Conservation (phyloP, 2,797 vertebrate genomes). For the Sebastes glaucus region DNA sequence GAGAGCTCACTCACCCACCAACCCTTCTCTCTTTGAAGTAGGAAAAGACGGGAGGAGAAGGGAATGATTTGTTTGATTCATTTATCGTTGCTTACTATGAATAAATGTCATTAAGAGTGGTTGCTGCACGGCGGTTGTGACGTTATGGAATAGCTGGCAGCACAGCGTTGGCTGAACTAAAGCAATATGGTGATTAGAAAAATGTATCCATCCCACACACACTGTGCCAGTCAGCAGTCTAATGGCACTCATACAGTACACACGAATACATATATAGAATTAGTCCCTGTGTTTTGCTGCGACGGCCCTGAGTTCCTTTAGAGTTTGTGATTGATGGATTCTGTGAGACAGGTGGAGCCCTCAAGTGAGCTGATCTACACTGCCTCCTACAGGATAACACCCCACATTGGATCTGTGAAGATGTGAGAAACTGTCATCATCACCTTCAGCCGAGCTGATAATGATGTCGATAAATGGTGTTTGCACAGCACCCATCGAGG, state of each 20-base stretch:
- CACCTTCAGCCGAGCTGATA: constrained; percentile 33
- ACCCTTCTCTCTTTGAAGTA: constrained; percentile 59
- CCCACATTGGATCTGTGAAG: constrained; percentile 33
- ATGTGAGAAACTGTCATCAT: constrained; percentile 41
- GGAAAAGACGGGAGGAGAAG: constrained; percentile 20
- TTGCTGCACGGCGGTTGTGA: constrained; percentile 35
- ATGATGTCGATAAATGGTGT: constrained; percentile 49
- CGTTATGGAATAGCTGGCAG: constrained; percentile 63
- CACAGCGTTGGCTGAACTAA: constrained; percentile 46
- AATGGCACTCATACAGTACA: constrained; percentile 28
- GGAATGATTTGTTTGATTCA: constrained; percentile 70
- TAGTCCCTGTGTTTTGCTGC: constrained; percentile 22
- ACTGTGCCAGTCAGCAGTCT: constrained; percentile 31
- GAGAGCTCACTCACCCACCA: constrained; percentile 34
- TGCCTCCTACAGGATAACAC: constrained; percentile 75
- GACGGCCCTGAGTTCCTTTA: constrained; percentile 26
- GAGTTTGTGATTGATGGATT: constrained; percentile 63
- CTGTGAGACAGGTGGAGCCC: constrained; percentile 42
- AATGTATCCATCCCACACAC: constrained; percentile 56
- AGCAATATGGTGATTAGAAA: constrained; percentile 60
- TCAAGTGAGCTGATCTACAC: constrained; percentile 65
- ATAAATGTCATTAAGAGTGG: constrained; percentile 67
- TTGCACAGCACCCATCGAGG: constrained; percentile 27
- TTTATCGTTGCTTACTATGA: constrained; percentile 67
- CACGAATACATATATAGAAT: constrained; percentile 30